These are phyloP conservation scores for Drosophila repleta DNA, from an alignment of 1,140 invertebrate species.

Conservation along the genomic window DNA sequence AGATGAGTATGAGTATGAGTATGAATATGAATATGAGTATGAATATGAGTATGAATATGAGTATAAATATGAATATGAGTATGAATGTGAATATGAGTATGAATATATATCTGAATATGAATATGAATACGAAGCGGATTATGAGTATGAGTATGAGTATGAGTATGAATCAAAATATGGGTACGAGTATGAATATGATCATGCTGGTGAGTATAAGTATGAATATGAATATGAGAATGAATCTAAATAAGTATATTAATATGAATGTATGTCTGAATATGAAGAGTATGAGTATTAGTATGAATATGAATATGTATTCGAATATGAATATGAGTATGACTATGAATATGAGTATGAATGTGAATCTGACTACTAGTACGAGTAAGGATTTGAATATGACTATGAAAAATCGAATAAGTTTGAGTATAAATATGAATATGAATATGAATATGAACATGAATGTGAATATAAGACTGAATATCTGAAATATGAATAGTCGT, in stretches of 20 bases:
- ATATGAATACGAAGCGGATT: not conserved
- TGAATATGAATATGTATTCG: not conserved
- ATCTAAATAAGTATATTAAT: not conserved
- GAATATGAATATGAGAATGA: not conserved
- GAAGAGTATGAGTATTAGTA: not conserved
- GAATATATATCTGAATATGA: conserved; percentile 2
- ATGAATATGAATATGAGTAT: conserved; percentile 2
- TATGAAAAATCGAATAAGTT: too few relatives aligned
- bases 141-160: too few relatives aligned
- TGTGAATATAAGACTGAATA: not conserved
- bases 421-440: not conserved
- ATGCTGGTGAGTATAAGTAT: conserved; percentile 9
- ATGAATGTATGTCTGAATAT: too few relatives aligned
- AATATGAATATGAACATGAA: not conserved
- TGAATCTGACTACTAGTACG: not conserved
- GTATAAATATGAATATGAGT: not conserved
- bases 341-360: not conserved
- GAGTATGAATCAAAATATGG: conserved; percentile 1
- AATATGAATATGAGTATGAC: not conserved
- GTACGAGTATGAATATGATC: not conserved
- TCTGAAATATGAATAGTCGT: conserved; percentile 1
- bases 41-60: not conserved
- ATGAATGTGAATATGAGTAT: not conserved
- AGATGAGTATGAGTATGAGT: conserved; percentile 1
- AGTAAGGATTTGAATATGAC: not conserved